Conservation (phyloP, 2,888 invertebrate species). For the Brachylomia viminalis region DNA sequence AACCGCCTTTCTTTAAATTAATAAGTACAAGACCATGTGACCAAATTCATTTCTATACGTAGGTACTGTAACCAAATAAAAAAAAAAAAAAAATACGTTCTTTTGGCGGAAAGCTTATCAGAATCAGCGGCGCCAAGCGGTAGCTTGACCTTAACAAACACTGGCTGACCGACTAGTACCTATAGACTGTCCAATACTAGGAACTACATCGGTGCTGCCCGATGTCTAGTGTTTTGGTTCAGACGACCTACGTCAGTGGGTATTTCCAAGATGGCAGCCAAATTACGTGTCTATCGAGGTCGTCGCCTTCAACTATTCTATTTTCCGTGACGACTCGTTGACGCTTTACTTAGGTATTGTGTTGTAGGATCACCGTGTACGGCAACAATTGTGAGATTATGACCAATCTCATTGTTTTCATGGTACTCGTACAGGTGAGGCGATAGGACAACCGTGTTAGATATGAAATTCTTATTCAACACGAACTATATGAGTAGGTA, state of each 20-base stretch:
- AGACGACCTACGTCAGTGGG: not conserved
- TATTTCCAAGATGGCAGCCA: slow-evolving; percentile 1
- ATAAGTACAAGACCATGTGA: not conserved
- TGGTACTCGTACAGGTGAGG: not conserved
- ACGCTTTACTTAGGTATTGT: not conserved
- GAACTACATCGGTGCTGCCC: not conserved
- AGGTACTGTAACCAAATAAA: not conserved
- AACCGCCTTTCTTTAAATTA: not conserved
- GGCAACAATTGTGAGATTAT: not conserved
- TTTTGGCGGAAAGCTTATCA: slow-evolving; percentile 9
- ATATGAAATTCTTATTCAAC: not conserved
- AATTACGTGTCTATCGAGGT: not conserved
- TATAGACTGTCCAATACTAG: not conserved
- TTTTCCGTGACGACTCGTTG: not conserved
- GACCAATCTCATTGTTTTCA: not conserved
- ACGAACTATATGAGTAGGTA: not conserved
- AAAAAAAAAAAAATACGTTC: too few relatives aligned
- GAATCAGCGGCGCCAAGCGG: not conserved
- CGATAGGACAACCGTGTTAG: not conserved
- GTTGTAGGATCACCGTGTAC: not conserved
- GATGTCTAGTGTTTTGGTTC: not conserved
- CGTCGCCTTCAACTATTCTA: not conserved
- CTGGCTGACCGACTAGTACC: not conserved
- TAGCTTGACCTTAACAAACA: not conserved
- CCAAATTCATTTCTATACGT: not conserved